Conservation (phyloP, 1,140 invertebrate genomes). For the Tetramorium simillimum region DNA sequence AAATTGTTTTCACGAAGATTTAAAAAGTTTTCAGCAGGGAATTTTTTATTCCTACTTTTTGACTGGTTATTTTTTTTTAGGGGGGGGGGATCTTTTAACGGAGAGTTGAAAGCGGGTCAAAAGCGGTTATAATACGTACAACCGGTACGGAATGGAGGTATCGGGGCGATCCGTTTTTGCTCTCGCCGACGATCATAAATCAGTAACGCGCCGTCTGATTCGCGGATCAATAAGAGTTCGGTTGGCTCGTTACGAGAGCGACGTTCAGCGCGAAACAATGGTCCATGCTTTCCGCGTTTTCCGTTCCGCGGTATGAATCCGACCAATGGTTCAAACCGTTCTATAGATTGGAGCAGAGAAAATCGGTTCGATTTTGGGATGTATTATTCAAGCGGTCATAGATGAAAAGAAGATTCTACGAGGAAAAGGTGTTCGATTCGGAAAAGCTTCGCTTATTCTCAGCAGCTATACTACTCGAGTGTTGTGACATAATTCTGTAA, state of each 20-base stretch:
- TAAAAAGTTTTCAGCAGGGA: neutral
- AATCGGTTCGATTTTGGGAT: conserved; percentile 25
- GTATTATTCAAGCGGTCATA: neutral
- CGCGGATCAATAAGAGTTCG: conserved; percentile 47
- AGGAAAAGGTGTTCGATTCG: neutral
- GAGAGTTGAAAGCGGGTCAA: neutral
- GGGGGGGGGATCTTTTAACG: neutral
- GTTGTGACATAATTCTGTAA: neutral
- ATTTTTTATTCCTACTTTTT: neutral
- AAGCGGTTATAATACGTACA: conserved; percentile 19
- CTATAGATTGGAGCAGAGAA: neutral
- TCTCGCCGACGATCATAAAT: conserved; percentile 60
- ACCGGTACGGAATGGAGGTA: neutral
- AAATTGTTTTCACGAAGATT: neutral
- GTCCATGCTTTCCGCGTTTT: conserved; percentile 9
- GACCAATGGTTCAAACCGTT: neutral
- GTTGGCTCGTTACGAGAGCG: conserved; percentile 35
- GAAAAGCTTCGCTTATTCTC: neutral
- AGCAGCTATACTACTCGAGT: neutral
- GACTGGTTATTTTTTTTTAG: neutral
- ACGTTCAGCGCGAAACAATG: conserved; percentile 42
- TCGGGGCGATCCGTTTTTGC: conserved; percentile 36
- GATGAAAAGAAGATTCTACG: neutral
- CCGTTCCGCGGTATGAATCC: conserved; percentile 37
- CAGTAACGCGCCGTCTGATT: conserved; percentile 58